These are phyloP conservation scores for Heterocephalus glaber DNA, from an alignment of 2,113 vertebrate genomes.

Conservation along the genomic window DNA sequence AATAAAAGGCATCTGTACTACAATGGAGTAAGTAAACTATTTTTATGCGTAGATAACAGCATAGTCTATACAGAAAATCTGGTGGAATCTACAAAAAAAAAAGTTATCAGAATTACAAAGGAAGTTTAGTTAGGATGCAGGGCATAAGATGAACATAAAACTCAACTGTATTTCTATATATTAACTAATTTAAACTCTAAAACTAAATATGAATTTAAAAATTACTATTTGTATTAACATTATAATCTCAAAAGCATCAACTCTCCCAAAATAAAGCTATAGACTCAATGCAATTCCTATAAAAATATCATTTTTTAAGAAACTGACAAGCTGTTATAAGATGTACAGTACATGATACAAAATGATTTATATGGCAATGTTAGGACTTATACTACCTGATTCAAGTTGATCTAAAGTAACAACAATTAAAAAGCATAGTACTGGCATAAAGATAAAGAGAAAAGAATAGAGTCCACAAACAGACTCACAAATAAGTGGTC, in stretches of 20 bases:
- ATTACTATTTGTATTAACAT: background rate
- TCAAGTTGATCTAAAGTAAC: background rate
- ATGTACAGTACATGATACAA: background rate
- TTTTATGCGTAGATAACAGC: background rate
- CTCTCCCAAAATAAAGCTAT: slow-evolving; percentile 3
- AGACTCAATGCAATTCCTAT: background rate
- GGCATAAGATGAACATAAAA: background rate
- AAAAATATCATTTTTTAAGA: background rate
- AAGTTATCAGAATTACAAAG: background rate
- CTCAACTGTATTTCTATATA: background rate
- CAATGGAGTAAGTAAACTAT: background rate
- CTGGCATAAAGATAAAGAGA: background rate
- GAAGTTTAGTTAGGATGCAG: background rate
- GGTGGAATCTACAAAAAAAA: background rate
- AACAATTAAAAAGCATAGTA: background rate
- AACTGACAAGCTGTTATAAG: background rate
- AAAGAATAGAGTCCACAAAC: background rate
- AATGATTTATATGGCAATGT: background rate
- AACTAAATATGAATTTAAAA: background rate
- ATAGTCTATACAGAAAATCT: background rate
- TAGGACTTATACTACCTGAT: background rate
- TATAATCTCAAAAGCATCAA: background rate
- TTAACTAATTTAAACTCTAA: background rate
- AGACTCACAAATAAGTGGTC: background rate
- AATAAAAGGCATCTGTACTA: background rate